Evolutionary conservation across 2,797 vertebrate genomes (phyloP).

Genomic region (Scolopax rusticola): DNA sequence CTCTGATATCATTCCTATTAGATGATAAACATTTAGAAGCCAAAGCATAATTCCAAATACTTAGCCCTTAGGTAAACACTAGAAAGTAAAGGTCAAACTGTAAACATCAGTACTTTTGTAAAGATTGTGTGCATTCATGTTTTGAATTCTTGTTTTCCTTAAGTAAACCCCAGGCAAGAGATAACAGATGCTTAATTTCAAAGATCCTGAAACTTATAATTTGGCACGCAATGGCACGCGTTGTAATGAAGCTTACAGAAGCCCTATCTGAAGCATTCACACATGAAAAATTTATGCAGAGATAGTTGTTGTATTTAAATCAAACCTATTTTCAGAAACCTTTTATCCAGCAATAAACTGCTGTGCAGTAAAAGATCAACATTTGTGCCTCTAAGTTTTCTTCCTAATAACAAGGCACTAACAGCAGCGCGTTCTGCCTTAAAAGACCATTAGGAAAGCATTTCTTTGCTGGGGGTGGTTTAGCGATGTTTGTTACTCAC

Average conservation of each 20-base stretch:
- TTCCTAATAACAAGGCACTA: slow-evolving; percentile 49
- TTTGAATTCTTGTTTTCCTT: slow-evolving; percentile 73
- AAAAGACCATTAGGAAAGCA: slow-evolving; percentile 32
- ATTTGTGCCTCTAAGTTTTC: slow-evolving; percentile 52
- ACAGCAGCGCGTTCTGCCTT: not conserved
- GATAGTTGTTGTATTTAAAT: slow-evolving; percentile 69
- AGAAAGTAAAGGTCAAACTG: slow-evolving; percentile 70
- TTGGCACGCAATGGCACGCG: slow-evolving; percentile 29
- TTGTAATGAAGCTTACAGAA: slow-evolving; percentile 45
- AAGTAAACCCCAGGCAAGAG: slow-evolving; percentile 72
- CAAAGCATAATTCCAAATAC: slow-evolving; percentile 32
- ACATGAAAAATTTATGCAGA: slow-evolving; percentile 61
- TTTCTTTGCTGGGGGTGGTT: not conserved
- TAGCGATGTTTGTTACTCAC: not conserved
- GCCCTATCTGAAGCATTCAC: slow-evolving; percentile 1
- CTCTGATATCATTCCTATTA: slow-evolving; percentile 35
- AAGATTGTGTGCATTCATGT: slow-evolving; percentile 25
- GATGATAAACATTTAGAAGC: slow-evolving; percentile 32
- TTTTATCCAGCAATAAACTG: slow-evolving; percentile 67
- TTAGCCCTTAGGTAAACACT: slow-evolving; percentile 56
- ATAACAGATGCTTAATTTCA: slow-evolving; percentile 69
- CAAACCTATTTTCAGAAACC: slow-evolving; percentile 68
- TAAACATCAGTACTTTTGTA: slow-evolving; percentile 65
- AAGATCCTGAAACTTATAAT: slow-evolving; percentile 16
- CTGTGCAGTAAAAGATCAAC: slow-evolving; percentile 61